Percentiles rank a stretch among this genome's conserved stretches.
Conservation (phyloP, 2,113 vertebrate genomes). For the Oreochromis aureus region DNA sequence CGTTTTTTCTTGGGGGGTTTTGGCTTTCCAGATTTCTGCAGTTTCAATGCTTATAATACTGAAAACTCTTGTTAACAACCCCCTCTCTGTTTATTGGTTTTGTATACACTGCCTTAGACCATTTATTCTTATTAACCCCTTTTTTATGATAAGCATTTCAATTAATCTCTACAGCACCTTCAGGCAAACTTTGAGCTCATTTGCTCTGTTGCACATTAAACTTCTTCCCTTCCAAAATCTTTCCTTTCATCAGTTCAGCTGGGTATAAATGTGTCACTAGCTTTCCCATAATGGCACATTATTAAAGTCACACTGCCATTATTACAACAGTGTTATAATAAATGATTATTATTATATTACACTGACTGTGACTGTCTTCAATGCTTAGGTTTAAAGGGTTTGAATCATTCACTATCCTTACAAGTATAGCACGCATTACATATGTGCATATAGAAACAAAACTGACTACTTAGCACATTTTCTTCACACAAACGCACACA, state of each 20-base stretch:
- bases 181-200: background rate
- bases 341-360: background rate
- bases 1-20: background rate
- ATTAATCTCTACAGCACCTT: background rate
- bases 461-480: background rate
- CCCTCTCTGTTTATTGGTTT: background rate
- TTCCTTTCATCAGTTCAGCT: background rate
- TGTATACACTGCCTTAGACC: background rate
- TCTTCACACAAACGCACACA: background rate
- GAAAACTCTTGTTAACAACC: background rate
- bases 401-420: background rate
- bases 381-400: background rate
- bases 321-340: background rate
- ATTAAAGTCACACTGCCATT: background rate
- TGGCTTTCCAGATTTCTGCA: background rate
- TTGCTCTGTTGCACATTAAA: background rate
- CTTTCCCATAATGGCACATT: background rate
- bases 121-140: background rate
- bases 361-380: background rate
- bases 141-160: background rate
- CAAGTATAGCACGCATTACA: background rate
- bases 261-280: background rate
- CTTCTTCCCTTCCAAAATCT: background rate
- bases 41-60: background rate
- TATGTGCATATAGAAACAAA: background rate